These are phyloP conservation scores for Peromyscus leucopus DNA, from an alignment of 2,113 vertebrate genomes.

Conservation along the genomic window DNA sequence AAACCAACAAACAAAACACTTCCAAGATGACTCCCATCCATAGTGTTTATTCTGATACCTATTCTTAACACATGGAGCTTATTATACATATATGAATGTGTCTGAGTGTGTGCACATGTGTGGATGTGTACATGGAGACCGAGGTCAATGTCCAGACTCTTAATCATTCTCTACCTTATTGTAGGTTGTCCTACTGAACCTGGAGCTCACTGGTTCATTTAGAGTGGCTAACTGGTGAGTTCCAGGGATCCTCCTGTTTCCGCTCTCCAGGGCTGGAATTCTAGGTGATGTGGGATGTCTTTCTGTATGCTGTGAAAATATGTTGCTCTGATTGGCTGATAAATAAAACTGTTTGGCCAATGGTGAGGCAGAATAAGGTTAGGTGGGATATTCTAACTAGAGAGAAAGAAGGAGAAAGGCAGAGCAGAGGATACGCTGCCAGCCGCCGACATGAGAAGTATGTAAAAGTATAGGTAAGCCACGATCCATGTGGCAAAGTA, in stretches of 20 bases:
- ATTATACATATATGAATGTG: not conserved
- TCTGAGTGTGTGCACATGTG: not conserved
- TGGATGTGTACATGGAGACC: not conserved
- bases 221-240: not conserved
- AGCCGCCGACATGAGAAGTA: no score
- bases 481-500: no score
- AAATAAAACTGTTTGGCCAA: no score
- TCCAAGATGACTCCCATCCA: not conserved
- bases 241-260: not conserved
- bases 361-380: no score
- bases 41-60: not conserved
- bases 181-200: not conserved
- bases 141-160: not conserved
- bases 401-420: no score
- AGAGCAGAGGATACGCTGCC: no score
- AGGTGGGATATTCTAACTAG: no score
- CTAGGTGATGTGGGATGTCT: no score
- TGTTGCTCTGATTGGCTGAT: no score
- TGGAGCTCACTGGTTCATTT: not conserved
- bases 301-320: no score
- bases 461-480: no score
- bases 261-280: not conserved
- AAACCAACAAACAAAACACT: not conserved
- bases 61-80: conserved; percentile 29
- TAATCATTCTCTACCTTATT: no score